Percentiles rank a stretch among this genome's conserved stretches.
These are phyloP conservation scores for Microplitis manilae DNA, from an alignment of 2,888 invertebrate genomes.

Conservation along the genomic window DNA sequence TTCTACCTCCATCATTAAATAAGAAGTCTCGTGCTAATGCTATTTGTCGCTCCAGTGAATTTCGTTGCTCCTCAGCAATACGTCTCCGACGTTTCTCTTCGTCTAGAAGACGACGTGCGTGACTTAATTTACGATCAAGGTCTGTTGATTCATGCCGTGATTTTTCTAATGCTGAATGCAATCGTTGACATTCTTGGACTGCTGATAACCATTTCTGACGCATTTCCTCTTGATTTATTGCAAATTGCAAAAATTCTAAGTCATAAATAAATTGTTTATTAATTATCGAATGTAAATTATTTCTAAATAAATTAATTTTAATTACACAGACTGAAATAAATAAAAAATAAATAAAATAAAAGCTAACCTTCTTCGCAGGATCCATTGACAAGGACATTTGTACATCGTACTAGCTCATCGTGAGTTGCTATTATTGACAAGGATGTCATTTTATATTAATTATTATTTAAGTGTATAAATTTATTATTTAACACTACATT, in stretches of 20 bases:
- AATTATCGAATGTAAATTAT: neutral
- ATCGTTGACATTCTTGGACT: constrained; percentile 81
- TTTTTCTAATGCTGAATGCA: constrained; percentile 81
- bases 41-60: constrained; percentile 82
- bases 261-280: neutral
- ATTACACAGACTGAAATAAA: no score
- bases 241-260: constrained; percentile 82
- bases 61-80: constrained; percentile 81
- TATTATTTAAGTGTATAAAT: neutral
- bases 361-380: constrained; percentile 80
- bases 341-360: neutral
- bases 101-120: constrained; percentile 86
- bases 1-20: constrained; percentile 79
- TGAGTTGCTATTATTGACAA: constrained; percentile 80
- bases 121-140: constrained; percentile 85
- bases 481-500: constrained; percentile 13
- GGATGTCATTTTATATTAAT: constrained; percentile 58
- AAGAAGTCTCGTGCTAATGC: constrained; percentile 82
- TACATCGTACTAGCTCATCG: constrained; percentile 81
- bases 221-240: constrained; percentile 82
- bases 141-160: constrained; percentile 82
- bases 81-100: constrained; percentile 83
- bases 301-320: no score
- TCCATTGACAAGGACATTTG: constrained; percentile 78
- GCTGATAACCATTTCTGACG: constrained; percentile 80